Evolutionary conservation across 2,888 invertebrate species (phyloP).

Genomic region (Clistopyga incitator): DNA sequence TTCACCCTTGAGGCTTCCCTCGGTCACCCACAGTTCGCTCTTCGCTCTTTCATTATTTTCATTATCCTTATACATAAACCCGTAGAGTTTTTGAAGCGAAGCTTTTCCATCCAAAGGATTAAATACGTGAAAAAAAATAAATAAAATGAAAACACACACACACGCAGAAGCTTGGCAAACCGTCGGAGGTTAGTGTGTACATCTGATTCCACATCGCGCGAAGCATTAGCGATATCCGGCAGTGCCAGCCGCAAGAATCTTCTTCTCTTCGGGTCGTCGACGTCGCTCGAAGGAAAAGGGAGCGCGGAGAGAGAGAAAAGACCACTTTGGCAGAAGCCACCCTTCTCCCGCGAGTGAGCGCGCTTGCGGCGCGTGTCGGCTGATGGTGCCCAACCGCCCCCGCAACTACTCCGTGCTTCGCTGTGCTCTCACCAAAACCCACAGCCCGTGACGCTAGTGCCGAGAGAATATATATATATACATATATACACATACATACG

Average conservation of each 20-base stretch:
- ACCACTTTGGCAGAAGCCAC: conserved; percentile 64
- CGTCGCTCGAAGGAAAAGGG: not conserved
- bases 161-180: not conserved
- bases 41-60: conserved; percentile 52
- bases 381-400: conserved; percentile 19
- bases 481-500: conserved; percentile 2
- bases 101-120: conserved; percentile 23
- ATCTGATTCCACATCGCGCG: conserved; percentile 17
- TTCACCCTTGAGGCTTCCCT: conserved; percentile 36
- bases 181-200: conserved; percentile 10
- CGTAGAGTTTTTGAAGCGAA: conserved; percentile 30
- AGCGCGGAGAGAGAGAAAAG: conserved; percentile 30
- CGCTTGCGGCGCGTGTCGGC: conserved; percentile 66
- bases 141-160: not conserved
- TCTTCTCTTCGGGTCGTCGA: conserved; percentile 39
- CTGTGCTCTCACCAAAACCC: conserved; percentile 10
- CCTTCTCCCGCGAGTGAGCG: conserved; percentile 51
- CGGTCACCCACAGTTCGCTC: conserved; percentile 33
- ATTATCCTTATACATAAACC: conserved; percentile 13
- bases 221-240: conserved; percentile 54
- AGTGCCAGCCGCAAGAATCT: conserved; percentile 33
- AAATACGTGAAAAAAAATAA: conserved; percentile 1
- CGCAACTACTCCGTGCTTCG: not conserved
- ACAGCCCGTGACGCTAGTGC: conserved; percentile 12
- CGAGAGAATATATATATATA: not conserved